Evolutionary conservation across 2,888 invertebrate genomes (phyloP).

Genomic region (Spilarctia lutea): DNA sequence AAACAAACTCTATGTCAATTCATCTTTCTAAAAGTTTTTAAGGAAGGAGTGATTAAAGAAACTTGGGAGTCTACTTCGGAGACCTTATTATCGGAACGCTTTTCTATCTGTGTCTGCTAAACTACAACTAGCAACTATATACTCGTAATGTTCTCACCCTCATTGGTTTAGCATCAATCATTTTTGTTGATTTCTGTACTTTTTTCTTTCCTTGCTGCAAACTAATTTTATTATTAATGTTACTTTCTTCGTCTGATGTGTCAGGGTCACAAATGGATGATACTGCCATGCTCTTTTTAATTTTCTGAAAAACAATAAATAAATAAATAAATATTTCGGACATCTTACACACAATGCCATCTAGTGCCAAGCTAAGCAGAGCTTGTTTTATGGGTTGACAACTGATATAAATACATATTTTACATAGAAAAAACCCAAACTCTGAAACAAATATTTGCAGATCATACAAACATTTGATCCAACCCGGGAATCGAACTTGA

Average conservation of each 20-base stretch:
- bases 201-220: constrained; percentile 53
- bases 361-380: too few species aligned
- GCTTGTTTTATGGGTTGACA: too few species aligned
- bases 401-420: too few species aligned
- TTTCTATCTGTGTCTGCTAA: neutral
- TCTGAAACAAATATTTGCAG: too few species aligned
- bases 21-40: too few species aligned
- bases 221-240: constrained; percentile 29
- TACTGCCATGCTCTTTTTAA: constrained; percentile 62
- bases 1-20: too few species aligned
- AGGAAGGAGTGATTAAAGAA: too few species aligned
- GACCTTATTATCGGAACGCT: neutral
- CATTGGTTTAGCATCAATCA: constrained; percentile 70
- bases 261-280: constrained; percentile 86
- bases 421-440: too few species aligned
- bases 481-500: too few species aligned
- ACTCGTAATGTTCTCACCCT: constrained; percentile 57
- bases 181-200: constrained; percentile 60
- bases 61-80: neutral
- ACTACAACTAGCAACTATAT: neutral
- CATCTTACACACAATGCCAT: too few species aligned
- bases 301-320: constrained; percentile 60
- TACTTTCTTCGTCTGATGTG: constrained; percentile 80
- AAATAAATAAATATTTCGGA: too few species aligned
- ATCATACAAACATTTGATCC: too few species aligned